phyloP scores from a whole-genome alignment of 2,113 vertebrate species.

The Tupaia tana region DNA sequence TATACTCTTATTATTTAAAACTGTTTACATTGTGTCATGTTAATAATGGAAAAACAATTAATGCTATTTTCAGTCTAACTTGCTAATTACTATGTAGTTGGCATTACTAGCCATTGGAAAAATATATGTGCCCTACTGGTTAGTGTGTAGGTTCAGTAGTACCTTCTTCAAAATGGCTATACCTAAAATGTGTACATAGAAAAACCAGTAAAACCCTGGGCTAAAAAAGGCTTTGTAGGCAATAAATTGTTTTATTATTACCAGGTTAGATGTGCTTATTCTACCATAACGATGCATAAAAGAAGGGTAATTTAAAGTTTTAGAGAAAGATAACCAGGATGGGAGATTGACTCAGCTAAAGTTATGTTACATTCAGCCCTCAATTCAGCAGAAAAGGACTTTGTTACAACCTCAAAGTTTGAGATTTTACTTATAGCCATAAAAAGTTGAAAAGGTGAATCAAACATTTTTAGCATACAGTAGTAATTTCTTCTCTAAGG shows the following conservation, averaged over 20 bases:
- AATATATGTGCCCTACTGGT: background rate
- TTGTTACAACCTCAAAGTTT: background rate
- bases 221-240: background rate
- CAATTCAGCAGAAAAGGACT: background rate
- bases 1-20: background rate
- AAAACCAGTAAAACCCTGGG: background rate
- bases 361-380: background rate
- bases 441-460: slow-evolving; percentile 22
- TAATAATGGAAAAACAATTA: slow-evolving; percentile 20
- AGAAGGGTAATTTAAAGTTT: background rate
- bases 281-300: background rate
- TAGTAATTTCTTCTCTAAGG: background rate
- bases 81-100: background rate
- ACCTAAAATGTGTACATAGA: background rate
- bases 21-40: slow-evolving; percentile 3
- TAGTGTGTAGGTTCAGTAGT: background rate
- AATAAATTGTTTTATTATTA: background rate
- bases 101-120: slow-evolving; percentile 29
- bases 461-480: background rate
- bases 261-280: background rate
- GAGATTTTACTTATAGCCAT: background rate
- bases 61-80: background rate
- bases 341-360: background rate
- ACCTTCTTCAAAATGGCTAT: slow-evolving; percentile 3
- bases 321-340: background rate